Percentiles rank a stretch among this genome's conserved stretches.
phyloP scores from a whole-genome alignment of 2,797 vertebrate species.

The Trachurus trachurus region DNA sequence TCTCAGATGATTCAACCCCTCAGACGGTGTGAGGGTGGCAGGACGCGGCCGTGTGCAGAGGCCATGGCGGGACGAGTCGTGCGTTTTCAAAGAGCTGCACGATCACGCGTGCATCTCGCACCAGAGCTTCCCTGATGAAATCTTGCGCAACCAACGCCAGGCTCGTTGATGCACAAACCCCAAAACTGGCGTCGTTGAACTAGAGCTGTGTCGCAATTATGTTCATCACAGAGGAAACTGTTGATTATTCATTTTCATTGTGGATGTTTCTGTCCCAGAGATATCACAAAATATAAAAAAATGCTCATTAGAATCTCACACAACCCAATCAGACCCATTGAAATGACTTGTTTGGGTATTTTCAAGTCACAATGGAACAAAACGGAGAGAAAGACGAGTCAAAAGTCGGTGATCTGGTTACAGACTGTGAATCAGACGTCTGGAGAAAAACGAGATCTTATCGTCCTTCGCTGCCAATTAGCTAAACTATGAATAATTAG shows the following conservation, averaged over 20 bases:
- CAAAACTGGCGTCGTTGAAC: background rate
- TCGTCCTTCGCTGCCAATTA: too few species aligned
- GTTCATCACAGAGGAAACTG: background rate
- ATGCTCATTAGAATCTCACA: background rate
- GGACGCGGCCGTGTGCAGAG: conserved; percentile 40
- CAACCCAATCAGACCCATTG: background rate
- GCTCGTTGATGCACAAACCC: conserved; percentile 9
- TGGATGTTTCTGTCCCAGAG: background rate
- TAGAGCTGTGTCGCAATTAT: background rate
- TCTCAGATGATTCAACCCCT: conserved; percentile 59
- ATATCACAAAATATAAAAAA: background rate
- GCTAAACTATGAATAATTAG: too few species aligned
- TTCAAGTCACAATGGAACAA: background rate
- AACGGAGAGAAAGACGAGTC: too few species aligned
- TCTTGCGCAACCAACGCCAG: conserved; percentile 42
- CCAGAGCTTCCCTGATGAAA: conserved; percentile 55
- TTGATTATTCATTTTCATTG: background rate
- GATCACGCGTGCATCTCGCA: background rate
- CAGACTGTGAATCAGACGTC: too few species aligned
- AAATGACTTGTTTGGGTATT: background rate
- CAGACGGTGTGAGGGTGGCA: conserved; percentile 44
- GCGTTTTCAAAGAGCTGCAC: conserved; percentile 53
- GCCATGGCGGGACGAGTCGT: conserved; percentile 10
- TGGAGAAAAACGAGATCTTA: too few species aligned
- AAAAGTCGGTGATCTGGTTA: too few species aligned